Percentiles rank a stretch among this genome's conserved stretches.
Evolutionary conservation across 2,113 vertebrate species (phyloP).

Genomic region (Rhea pennata): DNA sequence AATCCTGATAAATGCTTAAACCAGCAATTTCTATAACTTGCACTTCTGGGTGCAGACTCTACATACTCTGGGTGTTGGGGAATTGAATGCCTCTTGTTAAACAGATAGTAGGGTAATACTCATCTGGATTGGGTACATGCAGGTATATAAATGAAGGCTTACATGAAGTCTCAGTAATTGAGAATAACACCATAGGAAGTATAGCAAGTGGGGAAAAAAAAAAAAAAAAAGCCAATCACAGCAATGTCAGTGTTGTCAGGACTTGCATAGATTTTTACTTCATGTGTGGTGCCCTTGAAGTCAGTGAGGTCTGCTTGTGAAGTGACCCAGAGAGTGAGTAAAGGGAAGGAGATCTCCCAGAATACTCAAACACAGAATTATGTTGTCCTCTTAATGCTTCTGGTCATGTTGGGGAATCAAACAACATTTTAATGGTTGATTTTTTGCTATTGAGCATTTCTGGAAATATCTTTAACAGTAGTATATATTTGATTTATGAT

Average conservation of each 20-base stretch:
- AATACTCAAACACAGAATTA: neutral
- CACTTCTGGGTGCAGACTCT: neutral
- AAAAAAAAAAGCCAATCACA: neutral
- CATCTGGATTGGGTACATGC: neutral
- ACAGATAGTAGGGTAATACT: accelerated
- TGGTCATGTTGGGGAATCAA: neutral
- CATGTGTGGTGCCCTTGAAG: neutral
- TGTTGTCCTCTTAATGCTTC: neutral
- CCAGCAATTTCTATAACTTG: neutral
- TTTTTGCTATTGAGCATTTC: neutral
- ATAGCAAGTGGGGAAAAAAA: neutral
- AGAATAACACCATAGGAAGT: neutral
- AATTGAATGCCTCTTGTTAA: neutral
- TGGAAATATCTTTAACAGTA: neutral
- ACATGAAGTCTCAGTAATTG: accelerated
- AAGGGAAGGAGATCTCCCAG: neutral
- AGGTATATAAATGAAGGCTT: neutral
- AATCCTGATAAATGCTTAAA: neutral
- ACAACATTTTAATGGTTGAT: accelerated
- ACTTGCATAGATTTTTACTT: accelerated
- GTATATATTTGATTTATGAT: neutral
- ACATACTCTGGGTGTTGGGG: neutral
- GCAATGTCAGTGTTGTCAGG: accelerated
- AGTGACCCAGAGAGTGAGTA: neutral
- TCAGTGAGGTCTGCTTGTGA: neutral